These are phyloP conservation scores for Halocaridina rubra DNA, from an alignment of 2,888 invertebrate species.

Conservation along the genomic window DNA sequence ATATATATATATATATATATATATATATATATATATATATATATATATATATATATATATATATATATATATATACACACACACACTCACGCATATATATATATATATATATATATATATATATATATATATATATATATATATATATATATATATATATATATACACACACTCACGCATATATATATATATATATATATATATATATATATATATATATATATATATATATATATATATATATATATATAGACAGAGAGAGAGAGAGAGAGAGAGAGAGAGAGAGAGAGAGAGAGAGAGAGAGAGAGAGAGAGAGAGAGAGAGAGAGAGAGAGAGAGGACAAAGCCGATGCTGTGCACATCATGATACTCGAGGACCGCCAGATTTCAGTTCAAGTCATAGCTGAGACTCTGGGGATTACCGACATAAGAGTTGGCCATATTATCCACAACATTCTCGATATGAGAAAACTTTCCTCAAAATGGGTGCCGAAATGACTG, in stretches of 20 bases:
- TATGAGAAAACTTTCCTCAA: too few species aligned
- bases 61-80: constrained; percentile 15
- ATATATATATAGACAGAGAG: not conserved
- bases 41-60: constrained; percentile 4
- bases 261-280: not conserved
- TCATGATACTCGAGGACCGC: too few species aligned
- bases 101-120: constrained; percentile 9
- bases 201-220: not conserved
- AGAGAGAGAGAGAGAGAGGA: constrained; percentile 5
- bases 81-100: not conserved
- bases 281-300: not conserved
- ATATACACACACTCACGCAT: not conserved
- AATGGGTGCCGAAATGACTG: too few species aligned
- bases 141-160: constrained; percentile 1
- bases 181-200: not conserved
- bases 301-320: constrained; percentile 3
- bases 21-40: not conserved
- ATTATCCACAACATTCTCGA: too few species aligned
- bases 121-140: constrained; percentile 17
- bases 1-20: too few species aligned
- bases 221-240: not conserved
- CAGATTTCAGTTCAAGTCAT: too few species aligned
- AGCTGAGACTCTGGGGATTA: too few species aligned
- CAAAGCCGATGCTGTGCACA: too few species aligned
- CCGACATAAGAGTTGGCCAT: too few species aligned